Evolutionary conservation across 2,888 invertebrate genomes (phyloP).

Genomic region (Resseliella maxima): DNA sequence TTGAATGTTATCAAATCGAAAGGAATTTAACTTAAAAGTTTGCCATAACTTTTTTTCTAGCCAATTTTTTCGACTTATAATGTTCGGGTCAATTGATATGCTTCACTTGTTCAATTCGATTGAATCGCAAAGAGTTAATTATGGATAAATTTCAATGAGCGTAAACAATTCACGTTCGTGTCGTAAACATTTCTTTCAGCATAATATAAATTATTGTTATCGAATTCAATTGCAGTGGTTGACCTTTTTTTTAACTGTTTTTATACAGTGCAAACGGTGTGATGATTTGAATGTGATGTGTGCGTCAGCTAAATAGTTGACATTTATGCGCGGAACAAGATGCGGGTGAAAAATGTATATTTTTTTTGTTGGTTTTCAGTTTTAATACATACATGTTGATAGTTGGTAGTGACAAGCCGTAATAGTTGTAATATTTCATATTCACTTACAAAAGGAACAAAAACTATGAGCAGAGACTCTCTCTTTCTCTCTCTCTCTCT

Average conservation of each 20-base stretch:
- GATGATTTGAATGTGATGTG: constrained; percentile 43
- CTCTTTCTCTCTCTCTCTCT: too few relatives aligned
- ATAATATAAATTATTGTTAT: constrained; percentile 10
- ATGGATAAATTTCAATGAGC: neutral
- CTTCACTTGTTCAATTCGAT: neutral
- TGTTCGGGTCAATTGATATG: neutral
- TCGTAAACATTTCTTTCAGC: neutral
- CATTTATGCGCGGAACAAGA: constrained; percentile 33
- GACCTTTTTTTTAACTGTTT: constrained; percentile 45
- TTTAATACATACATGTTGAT: too few relatives aligned
- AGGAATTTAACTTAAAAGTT: too few relatives aligned
- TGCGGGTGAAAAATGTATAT: constrained; percentile 41
- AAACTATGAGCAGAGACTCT: neutral
- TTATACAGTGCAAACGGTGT: neutral
- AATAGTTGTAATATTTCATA: constrained; percentile 35
- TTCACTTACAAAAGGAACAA: neutral
- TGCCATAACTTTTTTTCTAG: too few relatives aligned
- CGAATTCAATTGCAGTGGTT: constrained; percentile 37
- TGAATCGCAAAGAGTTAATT: neutral
- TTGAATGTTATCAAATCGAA: too few relatives aligned
- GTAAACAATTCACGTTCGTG: neutral
- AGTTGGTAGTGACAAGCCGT: constrained; percentile 42
- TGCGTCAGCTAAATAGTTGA: constrained; percentile 17
- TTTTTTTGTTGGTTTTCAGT: neutral
- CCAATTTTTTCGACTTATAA: too few relatives aligned